phyloP scores from a whole-genome alignment of 2,113 vertebrate genomes.

The Baryphthengus martii region DNA sequence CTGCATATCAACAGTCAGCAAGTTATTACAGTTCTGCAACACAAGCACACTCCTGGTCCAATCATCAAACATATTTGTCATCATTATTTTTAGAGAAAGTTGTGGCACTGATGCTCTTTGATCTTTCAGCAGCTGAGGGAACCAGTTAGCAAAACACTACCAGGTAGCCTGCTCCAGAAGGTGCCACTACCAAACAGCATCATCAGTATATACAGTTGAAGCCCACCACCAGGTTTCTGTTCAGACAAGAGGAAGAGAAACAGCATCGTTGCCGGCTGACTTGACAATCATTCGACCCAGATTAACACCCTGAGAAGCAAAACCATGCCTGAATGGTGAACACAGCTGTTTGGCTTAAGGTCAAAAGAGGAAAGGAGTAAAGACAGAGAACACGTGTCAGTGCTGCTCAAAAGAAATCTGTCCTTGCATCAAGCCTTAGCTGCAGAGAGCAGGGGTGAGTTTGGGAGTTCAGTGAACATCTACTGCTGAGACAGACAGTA shows the following conservation, averaged over 20 bases:
- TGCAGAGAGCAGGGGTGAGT: not conserved
- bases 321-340: not conserved
- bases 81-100: not conserved
- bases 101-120: not conserved
- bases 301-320: not conserved
- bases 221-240: not conserved
- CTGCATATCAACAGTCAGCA: not conserved
- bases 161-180: not conserved
- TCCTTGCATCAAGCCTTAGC: not conserved
- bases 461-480: not conserved
- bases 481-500: not conserved
- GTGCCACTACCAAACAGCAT: not conserved
- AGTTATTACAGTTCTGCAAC: not conserved
- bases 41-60: not conserved
- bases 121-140: not conserved
- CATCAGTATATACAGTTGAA: not conserved
- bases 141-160: not conserved
- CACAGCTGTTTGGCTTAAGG: fast-evolving
- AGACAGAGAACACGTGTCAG: not conserved
- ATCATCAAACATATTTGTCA: not conserved
- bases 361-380: not conserved
- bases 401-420: not conserved
- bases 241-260: not conserved
- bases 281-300: not conserved
- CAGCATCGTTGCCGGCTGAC: not conserved